Base-by-base conservation (phyloP, 2,797 vertebrate species). In the Lacerta agilis region DNA sequence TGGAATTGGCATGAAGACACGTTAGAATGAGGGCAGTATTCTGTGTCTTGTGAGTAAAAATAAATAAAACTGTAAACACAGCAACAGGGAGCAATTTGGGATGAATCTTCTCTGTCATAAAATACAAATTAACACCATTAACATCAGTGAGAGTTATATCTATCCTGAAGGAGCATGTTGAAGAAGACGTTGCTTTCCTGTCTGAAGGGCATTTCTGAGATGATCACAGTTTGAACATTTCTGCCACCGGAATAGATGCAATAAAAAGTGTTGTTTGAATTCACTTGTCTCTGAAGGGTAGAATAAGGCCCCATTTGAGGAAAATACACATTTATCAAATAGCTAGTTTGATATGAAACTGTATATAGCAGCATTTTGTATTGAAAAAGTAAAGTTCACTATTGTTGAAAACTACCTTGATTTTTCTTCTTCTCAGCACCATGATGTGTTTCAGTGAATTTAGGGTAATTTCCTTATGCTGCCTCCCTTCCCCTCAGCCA, bases 201-300 rank as follows among this genome's bases (percentile, higher is more conserved):
- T 43, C 67, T 71, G 66, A 29, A 29, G 15, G 38, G 20, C 3
- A 55, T n/a, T 69, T 79, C 33, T 7, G 23, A 71, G 45, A 71
- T 55, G 20, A 86, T 55, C 43, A 79, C 71, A 86, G 41, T 18
- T 69, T 67, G 25, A 79, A 8, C 33, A 36, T 78, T 86, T 85
- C 29, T 78, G 27, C 29, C 43, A 79, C 64, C 20, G 38, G n/a
- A 79, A 10, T 2, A 69, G 78, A 69, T 58, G 33, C 33, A 86
- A 79, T 55, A 86, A 86, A 86, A 79, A 61, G 45, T 27, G 49
- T 49, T 20, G 45, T 58, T 75, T 80, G 69, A 79, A 71, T 86
- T 69, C 15, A 71, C 79, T 69, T 86, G 66, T 55, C 67, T 77
- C 38, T 86, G 58, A 86, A 71, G 58, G 79, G 71, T 79, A 76